Conservation (phyloP, 2,113 vertebrate species). For the Brienomyrus longianalis region DNA sequence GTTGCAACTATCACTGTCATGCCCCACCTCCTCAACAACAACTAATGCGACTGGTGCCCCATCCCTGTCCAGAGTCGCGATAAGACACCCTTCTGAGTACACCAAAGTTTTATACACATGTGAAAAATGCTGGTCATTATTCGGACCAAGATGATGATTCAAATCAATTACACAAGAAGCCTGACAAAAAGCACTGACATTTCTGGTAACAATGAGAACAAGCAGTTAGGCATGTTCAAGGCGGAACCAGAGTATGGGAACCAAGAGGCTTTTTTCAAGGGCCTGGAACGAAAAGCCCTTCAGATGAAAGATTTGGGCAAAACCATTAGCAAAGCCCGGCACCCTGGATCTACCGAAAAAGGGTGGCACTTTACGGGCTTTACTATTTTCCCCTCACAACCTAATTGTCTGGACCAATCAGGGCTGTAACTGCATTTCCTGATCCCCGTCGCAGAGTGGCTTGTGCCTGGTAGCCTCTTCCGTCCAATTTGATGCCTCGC, state of each 20-base stretch:
- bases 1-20: neutral
- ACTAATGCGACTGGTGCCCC: neutral
- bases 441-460: neutral
- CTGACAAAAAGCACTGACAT: neutral
- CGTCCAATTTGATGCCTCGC: neutral
- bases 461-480: neutral
- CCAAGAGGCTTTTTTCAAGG: neutral
- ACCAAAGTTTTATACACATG: neutral
- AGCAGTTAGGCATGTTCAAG: neutral
- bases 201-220: neutral
- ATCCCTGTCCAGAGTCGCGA: neutral
- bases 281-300: neutral
- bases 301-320: neutral
- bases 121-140: neutral
- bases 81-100: neutral
- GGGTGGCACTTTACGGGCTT: neutral
- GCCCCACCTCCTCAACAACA: neutral
- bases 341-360: neutral
- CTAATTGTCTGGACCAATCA: neutral
- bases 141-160: neutral
- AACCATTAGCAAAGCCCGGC: neutral
- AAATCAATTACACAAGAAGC: neutral
- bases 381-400: neutral
- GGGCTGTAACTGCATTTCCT: neutral
- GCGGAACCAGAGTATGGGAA: neutral